These are phyloP conservation scores for Ferdinandea cuprea DNA, from an alignment of 2,888 invertebrate genomes.

Conservation along the genomic window DNA sequence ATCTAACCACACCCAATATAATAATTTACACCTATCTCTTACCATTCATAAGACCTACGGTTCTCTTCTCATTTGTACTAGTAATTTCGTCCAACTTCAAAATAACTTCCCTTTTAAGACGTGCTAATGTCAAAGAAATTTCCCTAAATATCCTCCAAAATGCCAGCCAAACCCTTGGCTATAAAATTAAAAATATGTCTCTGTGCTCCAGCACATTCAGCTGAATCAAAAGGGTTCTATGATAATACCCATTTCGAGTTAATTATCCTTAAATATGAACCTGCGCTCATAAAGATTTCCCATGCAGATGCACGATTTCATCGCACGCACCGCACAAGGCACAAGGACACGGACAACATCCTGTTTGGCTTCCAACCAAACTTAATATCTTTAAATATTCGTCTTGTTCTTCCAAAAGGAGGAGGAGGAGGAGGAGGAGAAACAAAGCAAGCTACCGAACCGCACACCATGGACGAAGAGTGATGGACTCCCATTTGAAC, in stretches of 20 bases:
- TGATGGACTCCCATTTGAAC: slow-evolving; percentile 45
- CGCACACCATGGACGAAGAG: slow-evolving; percentile 22
- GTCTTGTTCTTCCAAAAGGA: slow-evolving; percentile 5
- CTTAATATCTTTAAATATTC: slow-evolving; percentile 39
- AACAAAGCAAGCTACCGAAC: slow-evolving; percentile 6
- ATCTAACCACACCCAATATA: no score
- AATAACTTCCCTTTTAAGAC: slow-evolving; percentile 3
- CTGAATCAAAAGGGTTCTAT: slow-evolving; percentile 34
- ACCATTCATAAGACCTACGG: no score
- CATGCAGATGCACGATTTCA: slow-evolving; percentile 37
- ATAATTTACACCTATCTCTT: no score
- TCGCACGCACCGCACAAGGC: slow-evolving; percentile 44
- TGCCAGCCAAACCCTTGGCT: slow-evolving; percentile 1
- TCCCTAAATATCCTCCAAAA: background rate
- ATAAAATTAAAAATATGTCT: slow-evolving; percentile 54
- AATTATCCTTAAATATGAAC: slow-evolving; percentile 64
- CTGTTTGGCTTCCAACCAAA: slow-evolving; percentile 23
- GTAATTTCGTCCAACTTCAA: background rate
- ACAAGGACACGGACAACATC: no score
- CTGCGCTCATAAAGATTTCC: slow-evolving; percentile 52
- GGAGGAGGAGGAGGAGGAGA: no score
- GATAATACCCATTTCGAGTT: slow-evolving; percentile 42
- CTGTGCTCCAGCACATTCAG: slow-evolving; percentile 12
- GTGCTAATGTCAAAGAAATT: slow-evolving; percentile 22
- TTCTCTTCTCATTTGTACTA: no score